Base-by-base conservation (phyloP, 2,888 invertebrate species). In the Tetragnatha montana region DNA sequence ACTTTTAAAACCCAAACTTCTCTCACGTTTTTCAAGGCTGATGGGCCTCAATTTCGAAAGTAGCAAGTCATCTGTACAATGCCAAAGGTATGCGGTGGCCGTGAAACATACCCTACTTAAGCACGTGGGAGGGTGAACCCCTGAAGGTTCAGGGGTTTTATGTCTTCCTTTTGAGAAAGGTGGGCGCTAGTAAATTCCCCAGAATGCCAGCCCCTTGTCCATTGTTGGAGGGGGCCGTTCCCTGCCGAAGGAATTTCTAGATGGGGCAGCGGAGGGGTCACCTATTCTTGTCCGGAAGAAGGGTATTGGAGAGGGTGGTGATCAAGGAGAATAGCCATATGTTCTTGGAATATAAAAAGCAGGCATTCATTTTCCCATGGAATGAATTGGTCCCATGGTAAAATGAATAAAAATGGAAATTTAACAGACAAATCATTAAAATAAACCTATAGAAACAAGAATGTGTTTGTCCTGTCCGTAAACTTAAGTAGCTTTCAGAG, bases 161-260 rank as follows among this genome's bases (percentile, higher is more conserved):
- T 78, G 68, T 21, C 73, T 71, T 14, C n/a, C 51, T 78, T 68
- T 88, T 83, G 71, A 88, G 73, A 88, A 79, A 35, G 74, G 50
- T 51, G 74, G 82, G 80, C 73, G 88, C 83, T 83, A 83, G 68
- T 83, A 83, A 83, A 88, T 83, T 88, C 35, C 35, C 35, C 68
- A 83, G 88, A 88, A 83, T 88, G 83, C 74, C 69, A 83, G 68
- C 71, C 81, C 17, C 49, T 12, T 35, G 80, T 79, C 71, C 47
- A 68, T 83, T 88, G 79, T 74, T 47, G 21, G n/a, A 35, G 35
- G 35, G 35, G 60, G 68, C 47, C 49, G 70, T 75, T 19, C 68
- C 76, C 60, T n/a, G 21, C 49, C 47, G 35, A 21, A 60, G 51
- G 69, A n/a, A 8, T 49, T 17, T 7, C 7, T 47, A 12, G 49